These are phyloP conservation scores for Heliothis virescens DNA, from an alignment of 1,140 invertebrate species.

Conservation along the genomic window DNA sequence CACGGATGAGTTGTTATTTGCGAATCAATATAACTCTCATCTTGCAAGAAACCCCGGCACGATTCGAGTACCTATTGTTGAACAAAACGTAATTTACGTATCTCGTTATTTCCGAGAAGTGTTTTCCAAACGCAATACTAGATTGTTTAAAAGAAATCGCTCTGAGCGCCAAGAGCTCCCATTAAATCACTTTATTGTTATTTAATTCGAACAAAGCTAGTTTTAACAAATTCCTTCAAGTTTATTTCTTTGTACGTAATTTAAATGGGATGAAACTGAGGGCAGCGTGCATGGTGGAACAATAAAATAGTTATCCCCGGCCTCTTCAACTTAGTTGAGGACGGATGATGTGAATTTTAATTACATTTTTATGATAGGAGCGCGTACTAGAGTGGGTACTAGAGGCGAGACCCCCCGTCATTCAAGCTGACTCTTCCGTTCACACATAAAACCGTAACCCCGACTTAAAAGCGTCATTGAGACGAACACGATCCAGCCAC, in stretches of 20 bases:
- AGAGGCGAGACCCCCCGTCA: slow-evolving; percentile 72
- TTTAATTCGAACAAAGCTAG: slow-evolving; percentile 45
- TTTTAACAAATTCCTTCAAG: slow-evolving; percentile 50
- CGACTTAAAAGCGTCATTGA: slow-evolving; percentile 71
- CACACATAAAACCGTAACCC: slow-evolving; percentile 77
- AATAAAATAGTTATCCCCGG: slow-evolving; percentile 77
- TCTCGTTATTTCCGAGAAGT: slow-evolving; percentile 54
- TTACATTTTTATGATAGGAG: slow-evolving; percentile 85
- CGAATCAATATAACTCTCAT: slow-evolving; percentile 42
- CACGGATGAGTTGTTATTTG: slow-evolving; percentile 40
- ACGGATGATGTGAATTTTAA: slow-evolving; percentile 83
- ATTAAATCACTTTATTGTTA: slow-evolving; percentile 49
- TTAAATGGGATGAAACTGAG: slow-evolving; percentile 55
- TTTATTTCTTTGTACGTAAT: slow-evolving; percentile 42
- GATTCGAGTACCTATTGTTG: slow-evolving; percentile 48
- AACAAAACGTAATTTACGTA: slow-evolving; percentile 54
- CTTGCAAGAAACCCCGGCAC: slow-evolving; percentile 20
- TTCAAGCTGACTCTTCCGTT: slow-evolving; percentile 74
- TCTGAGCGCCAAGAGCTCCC: slow-evolving; percentile 28
- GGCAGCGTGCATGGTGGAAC: slow-evolving; percentile 60
- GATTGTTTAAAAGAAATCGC: slow-evolving; percentile 50
- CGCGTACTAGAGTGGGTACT: slow-evolving; percentile 80
- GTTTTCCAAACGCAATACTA: slow-evolving; percentile 50
- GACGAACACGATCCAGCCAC: slow-evolving; percentile 61
- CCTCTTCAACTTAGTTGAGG: slow-evolving; percentile 59